Conservation (phyloP, 2,797 vertebrate species). For the Loris lydekkerianus region DNA sequence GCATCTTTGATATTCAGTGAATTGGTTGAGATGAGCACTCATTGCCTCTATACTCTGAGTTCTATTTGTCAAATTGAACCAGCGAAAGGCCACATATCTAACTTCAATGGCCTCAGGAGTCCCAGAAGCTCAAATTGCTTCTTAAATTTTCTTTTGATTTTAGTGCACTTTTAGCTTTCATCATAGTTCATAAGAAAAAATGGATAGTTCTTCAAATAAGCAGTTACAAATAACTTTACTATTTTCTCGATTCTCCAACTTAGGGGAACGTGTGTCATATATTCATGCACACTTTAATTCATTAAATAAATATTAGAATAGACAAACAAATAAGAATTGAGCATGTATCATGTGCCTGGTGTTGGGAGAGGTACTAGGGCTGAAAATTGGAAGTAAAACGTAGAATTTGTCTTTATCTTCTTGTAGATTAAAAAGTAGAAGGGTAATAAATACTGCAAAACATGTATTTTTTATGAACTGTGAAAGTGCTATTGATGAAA, state of each 20-base stretch:
- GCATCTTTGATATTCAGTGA: neutral
- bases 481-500: neutral
- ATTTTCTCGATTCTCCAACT: neutral
- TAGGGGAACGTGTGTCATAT: neutral
- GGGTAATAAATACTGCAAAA: neutral
- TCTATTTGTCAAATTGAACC: neutral
- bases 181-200: neutral
- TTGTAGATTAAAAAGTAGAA: neutral
- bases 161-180: neutral
- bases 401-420: neutral
- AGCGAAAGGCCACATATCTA: neutral
- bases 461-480: neutral
- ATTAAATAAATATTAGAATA: neutral
- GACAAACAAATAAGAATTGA: neutral
- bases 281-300: neutral
- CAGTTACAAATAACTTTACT: neutral
- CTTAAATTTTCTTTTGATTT: constrained; percentile 25
- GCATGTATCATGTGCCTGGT: neutral
- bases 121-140: neutral
- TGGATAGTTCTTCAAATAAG: neutral
- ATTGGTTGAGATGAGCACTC: neutral
- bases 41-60: neutral
- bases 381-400: neutral
- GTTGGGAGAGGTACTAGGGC: neutral
- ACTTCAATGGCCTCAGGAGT: neutral